These are phyloP conservation scores for Xenentodon cancila DNA, from an alignment of 2,797 vertebrate genomes.

Conservation along the genomic window DNA sequence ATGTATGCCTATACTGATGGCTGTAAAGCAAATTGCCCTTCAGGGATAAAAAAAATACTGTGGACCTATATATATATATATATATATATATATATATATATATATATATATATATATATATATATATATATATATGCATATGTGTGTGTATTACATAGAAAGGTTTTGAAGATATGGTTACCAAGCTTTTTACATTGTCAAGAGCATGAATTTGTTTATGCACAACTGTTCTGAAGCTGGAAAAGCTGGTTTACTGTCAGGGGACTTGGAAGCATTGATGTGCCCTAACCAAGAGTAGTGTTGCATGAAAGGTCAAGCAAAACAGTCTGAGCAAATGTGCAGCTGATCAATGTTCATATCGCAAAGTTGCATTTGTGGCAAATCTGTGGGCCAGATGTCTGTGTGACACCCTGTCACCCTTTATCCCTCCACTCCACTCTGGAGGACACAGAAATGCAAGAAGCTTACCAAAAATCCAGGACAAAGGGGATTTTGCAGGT, in stretches of 20 bases:
- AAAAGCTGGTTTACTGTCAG: constrained; percentile 26
- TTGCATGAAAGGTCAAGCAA: constrained; percentile 37
- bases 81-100: neutral
- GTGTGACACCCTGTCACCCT: constrained; percentile 32
- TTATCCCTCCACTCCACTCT: constrained; percentile 44
- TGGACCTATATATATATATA: too few species aligned
- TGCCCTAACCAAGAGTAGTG: constrained; percentile 4
- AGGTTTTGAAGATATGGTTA: neutral
- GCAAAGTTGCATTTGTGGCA: constrained; percentile 49
- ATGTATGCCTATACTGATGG: too few species aligned
- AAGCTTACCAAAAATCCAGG: constrained; percentile 69
- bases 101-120: too few species aligned
- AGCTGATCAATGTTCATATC: constrained; percentile 68
- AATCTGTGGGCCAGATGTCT: constrained; percentile 70
- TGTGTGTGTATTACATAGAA: neutral
- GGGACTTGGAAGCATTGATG: constrained; percentile 33
- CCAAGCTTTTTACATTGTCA: neutral
- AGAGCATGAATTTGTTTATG: neutral
- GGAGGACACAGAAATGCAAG: constrained; percentile 52
- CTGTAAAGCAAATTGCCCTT: too few species aligned
- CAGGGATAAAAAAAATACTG: too few species aligned
- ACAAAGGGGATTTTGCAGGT: constrained; percentile 57
- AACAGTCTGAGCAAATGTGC: constrained; percentile 39
- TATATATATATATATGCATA: neutral
- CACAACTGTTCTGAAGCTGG: constrained; percentile 18